Conservation (phyloP, 2,797 vertebrate species). For the Crocodylus rhombifer region DNA sequence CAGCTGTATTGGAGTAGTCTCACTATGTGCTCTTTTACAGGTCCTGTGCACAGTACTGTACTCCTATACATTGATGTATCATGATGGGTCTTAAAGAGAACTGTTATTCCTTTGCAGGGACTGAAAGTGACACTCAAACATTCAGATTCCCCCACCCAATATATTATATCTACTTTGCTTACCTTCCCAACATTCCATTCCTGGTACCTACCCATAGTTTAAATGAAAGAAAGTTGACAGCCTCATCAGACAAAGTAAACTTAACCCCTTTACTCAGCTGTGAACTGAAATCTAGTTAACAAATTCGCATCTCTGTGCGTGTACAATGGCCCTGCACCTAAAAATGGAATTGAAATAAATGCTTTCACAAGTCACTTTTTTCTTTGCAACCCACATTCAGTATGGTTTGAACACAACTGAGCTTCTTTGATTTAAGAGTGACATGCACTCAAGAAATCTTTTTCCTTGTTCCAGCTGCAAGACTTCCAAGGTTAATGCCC, state of each 20-base stretch:
- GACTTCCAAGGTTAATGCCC: background rate
- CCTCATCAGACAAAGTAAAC: background rate
- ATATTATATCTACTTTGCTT: background rate
- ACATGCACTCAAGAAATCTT: too few species aligned
- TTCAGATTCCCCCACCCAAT: background rate
- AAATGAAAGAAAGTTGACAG: background rate
- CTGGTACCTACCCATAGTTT: background rate
- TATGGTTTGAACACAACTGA: background rate
- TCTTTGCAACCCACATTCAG: background rate
- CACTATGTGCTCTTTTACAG: background rate
- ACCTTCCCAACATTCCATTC: background rate
- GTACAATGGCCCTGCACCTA: background rate
- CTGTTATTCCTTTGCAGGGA: background rate
- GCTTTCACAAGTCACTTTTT: background rate
- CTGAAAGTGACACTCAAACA: background rate
- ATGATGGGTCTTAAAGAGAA: background rate
- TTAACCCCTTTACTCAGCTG: background rate
- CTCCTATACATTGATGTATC: fast-evolving
- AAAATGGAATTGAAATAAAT: background rate
- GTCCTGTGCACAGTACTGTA: fast-evolving
- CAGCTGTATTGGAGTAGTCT: background rate
- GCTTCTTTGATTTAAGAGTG: background rate
- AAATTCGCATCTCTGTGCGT: background rate
- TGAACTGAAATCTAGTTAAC: background rate
- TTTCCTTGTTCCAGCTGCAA: too few species aligned